Percentiles rank a stretch among this genome's conserved stretches.
Evolutionary conservation across 2,888 invertebrate genomes (phyloP).

Genomic region (Invenusta paracnida): DNA sequence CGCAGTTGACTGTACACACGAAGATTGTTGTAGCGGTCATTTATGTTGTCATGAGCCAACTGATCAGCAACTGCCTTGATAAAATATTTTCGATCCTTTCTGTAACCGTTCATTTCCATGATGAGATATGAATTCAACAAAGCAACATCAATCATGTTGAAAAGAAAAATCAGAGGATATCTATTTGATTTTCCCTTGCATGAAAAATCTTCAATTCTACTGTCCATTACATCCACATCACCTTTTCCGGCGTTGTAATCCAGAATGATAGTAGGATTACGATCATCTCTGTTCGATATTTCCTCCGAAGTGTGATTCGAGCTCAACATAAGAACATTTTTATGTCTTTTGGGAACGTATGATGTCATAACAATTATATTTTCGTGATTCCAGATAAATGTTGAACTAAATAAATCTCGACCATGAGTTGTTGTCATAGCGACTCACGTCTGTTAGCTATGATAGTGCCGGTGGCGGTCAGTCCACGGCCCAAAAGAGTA

Average conservation of each 20-base stretch:
- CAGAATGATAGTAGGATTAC: background rate
- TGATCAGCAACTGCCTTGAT: slow-evolving; percentile 5
- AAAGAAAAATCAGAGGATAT: background rate
- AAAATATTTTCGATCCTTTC: background rate
- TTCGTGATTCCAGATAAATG: background rate
- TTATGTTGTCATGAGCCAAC: background rate
- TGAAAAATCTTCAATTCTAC: background rate
- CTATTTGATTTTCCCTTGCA: background rate
- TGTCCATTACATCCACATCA: slow-evolving; percentile 27
- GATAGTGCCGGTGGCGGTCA: background rate
- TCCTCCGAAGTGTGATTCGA: background rate
- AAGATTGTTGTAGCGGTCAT: background rate
- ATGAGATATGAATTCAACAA: slow-evolving; percentile 7
- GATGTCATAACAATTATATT: background rate
- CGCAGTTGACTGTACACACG: background rate
- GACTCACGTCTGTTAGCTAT: background rate
- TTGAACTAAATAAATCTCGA: background rate
- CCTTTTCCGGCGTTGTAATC: slow-evolving; percentile 12
- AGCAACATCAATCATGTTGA: slow-evolving; percentile 13
- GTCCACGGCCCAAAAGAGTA: background rate
- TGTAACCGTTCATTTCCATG: slow-evolving; percentile 28
- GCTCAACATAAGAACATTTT: slow-evolving; percentile 17
- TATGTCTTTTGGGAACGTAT: background rate
- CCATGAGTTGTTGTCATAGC: background rate
- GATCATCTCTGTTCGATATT: background rate